Base-by-base conservation (phyloP, 2,113 vertebrate species). In the Dasypus novemcinctus region DNA sequence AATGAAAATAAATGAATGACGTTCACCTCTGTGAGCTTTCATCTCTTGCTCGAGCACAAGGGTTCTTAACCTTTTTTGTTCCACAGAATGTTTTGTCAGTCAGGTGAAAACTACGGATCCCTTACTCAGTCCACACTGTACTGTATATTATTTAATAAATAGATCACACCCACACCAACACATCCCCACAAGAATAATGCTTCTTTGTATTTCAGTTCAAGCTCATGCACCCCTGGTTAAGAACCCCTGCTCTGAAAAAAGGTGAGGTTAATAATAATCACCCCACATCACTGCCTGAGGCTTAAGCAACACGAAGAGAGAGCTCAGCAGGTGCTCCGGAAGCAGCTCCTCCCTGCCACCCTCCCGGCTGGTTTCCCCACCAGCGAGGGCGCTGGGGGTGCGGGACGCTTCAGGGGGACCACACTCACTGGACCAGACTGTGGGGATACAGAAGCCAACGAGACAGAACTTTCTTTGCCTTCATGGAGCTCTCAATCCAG, bases 1-100 rank as follows among this genome's bases (percentile, higher is more conserved):
- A 72, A 23, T 52, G 20, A 29, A 87, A 90, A 52, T 59, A 84
- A 94, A 84, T 74, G 21, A 59, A 90, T 84, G 78, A 59, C n/a
- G 38, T n/a, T 41, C 36, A 57, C 21, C 33, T 84, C 57, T 36
- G 0, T 5, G 38, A 33, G 49, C 41, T 9, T 68, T 78, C 33
- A 52, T 63, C 54, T 46, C 59, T 27, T 75, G 4, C 66, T 36
- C 66, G 20, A 36, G 36, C 66, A 82, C 68, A 25, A 17, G 68
- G 52, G 46, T 49, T 49, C 46, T 49, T 49, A 49, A 49, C 46
- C 46, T 49, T 49, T 49, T 49, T 49, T 49, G 46, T 49, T 49
- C 46, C 46, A 9, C 46, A 49, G 46, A 49, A 5, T 9, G 5
- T 46, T 46, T 46, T 46, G 5, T 5, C 43, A 46, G 43, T 46